Base-by-base conservation (phyloP, 2,113 vertebrate species). In the Rattus rattus region DNA sequence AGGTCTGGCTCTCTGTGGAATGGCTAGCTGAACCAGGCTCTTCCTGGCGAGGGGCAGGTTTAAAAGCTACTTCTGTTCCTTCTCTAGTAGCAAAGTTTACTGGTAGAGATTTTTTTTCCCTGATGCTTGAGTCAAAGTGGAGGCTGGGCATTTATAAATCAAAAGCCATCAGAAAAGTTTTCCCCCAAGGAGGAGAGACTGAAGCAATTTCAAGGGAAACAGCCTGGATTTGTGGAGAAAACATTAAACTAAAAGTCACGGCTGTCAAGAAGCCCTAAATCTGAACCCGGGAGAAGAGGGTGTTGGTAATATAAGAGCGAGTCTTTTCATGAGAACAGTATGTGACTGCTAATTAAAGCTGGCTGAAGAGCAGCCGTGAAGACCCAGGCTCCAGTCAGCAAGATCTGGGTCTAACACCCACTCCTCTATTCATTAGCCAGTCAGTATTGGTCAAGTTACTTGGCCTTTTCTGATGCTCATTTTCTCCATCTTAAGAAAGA, bases 231-330 rank as follows among this genome's bases (percentile, higher is more conserved):
- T 12, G 59, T 65, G 47, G 88, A 94, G 94, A 96, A 96, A 93
- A 92, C 90, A 67, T 56, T 84, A 84, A 90, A n/a, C 52, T 95
- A 72, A 94, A 97, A 94, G 92, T 92, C 88, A 88, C 39, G 0
- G 14, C 90, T 94, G 94, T 90, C 90, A 90, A 61, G 8, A 93
- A 61, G 90, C 85, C 90, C 94, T 93, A 94, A 93, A 70, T 92
- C 92, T 94, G 90, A 92, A 90, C 79, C 95, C 0, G 0, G 43
- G 90, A 87, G 79, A 92, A 47, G 22, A 67, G 22, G 59, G 4
- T 63, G 80, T 86, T 96, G 91, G 88, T 76, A 84, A 52, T 90
- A n/a, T 36, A 54, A 76, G 88, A 70, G 43, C 49, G 1, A 63
- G 69, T 69, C 83, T 95, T 91, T 84, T 86, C 79, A n/a, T 70